Conservation (phyloP, 2,797 vertebrate species). For the Tachyglossus aculeatus region DNA sequence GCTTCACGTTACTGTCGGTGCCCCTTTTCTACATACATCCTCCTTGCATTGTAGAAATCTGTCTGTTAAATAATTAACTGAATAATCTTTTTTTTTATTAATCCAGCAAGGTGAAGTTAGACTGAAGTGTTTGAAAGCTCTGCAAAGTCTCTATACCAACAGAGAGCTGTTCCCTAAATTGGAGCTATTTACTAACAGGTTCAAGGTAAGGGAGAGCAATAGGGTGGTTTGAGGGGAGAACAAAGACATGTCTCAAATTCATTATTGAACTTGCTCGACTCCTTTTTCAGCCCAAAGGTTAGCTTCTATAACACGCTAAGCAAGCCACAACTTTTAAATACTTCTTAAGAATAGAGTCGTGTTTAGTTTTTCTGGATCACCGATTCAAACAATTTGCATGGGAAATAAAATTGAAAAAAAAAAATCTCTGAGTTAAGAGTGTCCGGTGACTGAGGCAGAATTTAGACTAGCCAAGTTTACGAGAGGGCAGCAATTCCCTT, state of each 20-base stretch:
- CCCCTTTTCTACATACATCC: slow-evolving; percentile 43
- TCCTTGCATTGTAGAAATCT: slow-evolving; percentile 37
- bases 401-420: too few species aligned
- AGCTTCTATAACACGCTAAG: too few species aligned
- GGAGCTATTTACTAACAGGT: slow-evolving; percentile 97
- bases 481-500: too few species aligned
- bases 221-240: neutral
- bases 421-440: too few species aligned
- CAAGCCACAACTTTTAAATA: too few species aligned
- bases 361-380: too few species aligned
- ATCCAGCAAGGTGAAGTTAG: slow-evolving; percentile 98
- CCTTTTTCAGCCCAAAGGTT: neutral
- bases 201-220: slow-evolving; percentile 85
- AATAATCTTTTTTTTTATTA: slow-evolving; percentile 57
- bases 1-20: slow-evolving; percentile 9
- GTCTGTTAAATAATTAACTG: slow-evolving; percentile 27
- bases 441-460: too few species aligned
- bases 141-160: slow-evolving; percentile 98
- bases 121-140: slow-evolving; percentile 97
- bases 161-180: slow-evolving; percentile 96
- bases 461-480: too few species aligned
- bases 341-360: too few species aligned
- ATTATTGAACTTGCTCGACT: neutral
- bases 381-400: too few species aligned
- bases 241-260: slow-evolving; percentile 19